Percentiles rank a stretch among this genome's conserved stretches.
phyloP scores from a whole-genome alignment of 2,888 invertebrate genomes.

The Anoplius nigerrimus region DNA sequence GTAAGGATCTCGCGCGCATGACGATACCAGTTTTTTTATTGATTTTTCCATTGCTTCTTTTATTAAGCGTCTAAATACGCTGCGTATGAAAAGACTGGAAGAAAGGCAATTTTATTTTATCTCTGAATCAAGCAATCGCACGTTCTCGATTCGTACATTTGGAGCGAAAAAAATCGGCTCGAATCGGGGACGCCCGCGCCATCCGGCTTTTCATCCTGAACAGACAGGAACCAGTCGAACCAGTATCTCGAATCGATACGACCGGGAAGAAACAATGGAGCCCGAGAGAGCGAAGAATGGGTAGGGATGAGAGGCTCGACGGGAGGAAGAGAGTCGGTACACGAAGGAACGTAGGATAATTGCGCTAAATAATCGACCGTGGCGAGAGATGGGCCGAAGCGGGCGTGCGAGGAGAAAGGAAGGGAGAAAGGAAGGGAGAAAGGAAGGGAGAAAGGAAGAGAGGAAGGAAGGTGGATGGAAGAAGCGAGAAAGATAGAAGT shows the following conservation, averaged over 20 bases:
- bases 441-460: neutral
- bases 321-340: constrained; percentile 29
- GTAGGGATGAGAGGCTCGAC: constrained; percentile 13
- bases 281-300: constrained; percentile 13
- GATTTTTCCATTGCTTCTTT: too few species aligned
- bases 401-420: constrained; percentile 27
- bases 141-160: constrained; percentile 25
- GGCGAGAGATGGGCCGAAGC: constrained; percentile 53
- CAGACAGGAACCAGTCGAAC: constrained; percentile 50
- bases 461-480: neutral
- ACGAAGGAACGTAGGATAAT: constrained; percentile 60
- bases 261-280: constrained; percentile 53
- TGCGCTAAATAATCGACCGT: constrained; percentile 66
- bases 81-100: too few species aligned
- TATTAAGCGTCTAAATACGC: too few species aligned
- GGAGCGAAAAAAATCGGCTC: constrained; percentile 32
- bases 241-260: constrained; percentile 58
- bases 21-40: too few species aligned
- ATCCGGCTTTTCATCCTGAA: constrained; percentile 41
- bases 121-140: constrained; percentile 32
- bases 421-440: neutral
- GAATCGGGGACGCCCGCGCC: constrained; percentile 9
- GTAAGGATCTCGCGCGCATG: too few species aligned
- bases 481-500: neutral
- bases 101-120: constrained; percentile 30